Percentiles rank a stretch among this genome's conserved stretches.
Evolutionary conservation across 2,113 vertebrate species (phyloP).

Genomic region (Vicugna pacos): DNA sequence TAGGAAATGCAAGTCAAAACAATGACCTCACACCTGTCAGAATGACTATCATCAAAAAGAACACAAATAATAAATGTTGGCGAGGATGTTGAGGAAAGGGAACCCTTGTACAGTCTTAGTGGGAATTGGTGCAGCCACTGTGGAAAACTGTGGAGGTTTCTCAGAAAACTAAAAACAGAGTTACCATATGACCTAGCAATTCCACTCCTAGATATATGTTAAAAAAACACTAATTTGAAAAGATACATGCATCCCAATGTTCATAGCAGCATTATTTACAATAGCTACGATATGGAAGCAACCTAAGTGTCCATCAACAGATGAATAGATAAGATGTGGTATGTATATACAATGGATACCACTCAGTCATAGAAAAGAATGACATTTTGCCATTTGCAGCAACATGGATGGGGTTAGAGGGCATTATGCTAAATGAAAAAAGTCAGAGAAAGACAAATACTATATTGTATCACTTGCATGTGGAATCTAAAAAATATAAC

Average conservation of each 20-base stretch:
- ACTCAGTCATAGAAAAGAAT: neutral
- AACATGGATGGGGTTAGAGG: neutral
- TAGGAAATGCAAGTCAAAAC: neutral
- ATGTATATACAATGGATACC: neutral
- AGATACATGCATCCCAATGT: neutral
- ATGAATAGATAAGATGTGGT: neutral
- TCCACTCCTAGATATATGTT: neutral
- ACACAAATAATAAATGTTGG: neutral
- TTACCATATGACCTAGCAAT: neutral
- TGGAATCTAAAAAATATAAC: neutral
- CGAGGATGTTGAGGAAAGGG: neutral
- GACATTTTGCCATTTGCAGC: neutral
- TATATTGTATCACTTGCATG: neutral
- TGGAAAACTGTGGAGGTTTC: neutral
- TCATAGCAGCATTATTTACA: neutral
- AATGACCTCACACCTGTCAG: neutral
- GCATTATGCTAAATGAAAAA: neutral
- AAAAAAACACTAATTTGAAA: neutral
- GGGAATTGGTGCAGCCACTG: neutral
- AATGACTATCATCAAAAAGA: neutral
- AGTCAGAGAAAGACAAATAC: neutral
- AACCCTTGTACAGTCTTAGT: neutral
- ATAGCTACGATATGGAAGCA: neutral
- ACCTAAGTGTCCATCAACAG: neutral
- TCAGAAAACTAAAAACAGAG: neutral